A percentile compares a stretch with the other conserved stretches of the same genome.
Evolutionary conservation across 2,797 vertebrate species (phyloP).

Genomic region (Tragelaphus eurycerus): DNA sequence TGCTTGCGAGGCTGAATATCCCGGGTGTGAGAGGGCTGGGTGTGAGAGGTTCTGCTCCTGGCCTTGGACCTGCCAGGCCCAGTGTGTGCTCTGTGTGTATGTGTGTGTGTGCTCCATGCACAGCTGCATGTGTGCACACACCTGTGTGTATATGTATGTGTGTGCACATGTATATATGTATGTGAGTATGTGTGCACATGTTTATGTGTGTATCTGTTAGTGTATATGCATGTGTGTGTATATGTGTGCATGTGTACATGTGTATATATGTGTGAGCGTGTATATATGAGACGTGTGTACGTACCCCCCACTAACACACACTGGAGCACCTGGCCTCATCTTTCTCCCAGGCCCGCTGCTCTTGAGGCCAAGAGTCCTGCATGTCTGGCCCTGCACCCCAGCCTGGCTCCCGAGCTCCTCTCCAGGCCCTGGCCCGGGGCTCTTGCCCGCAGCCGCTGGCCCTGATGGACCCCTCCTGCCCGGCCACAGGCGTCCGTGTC

Average conservation of each 20-base stretch:
- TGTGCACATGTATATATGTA: background rate
- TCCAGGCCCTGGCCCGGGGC: fast-evolving
- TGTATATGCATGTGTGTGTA: fast-evolving
- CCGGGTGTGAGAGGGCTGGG: background rate
- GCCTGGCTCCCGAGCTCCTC: background rate
- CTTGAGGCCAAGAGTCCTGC: background rate
- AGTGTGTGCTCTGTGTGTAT: background rate
- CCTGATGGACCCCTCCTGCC: fast-evolving
- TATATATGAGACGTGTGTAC: fast-evolving
- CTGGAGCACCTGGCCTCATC: background rate
- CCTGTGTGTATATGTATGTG: fast-evolving
- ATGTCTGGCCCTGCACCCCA: background rate
- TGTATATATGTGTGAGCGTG: background rate
- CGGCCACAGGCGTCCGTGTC: background rate
- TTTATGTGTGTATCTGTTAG: fast-evolving
- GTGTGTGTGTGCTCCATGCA: fast-evolving
- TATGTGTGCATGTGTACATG: fast-evolving
- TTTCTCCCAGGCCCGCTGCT: fast-evolving
- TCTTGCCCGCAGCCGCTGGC: fast-evolving
- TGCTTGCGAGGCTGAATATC: background rate
- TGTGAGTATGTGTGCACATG: fast-evolving
- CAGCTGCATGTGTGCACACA: too few species aligned
- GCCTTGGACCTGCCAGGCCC: background rate
- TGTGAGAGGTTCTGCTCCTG: background rate
- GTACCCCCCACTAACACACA: fast-evolving